Conservation (phyloP, 2,113 vertebrate genomes). For the Felis chaus region DNA sequence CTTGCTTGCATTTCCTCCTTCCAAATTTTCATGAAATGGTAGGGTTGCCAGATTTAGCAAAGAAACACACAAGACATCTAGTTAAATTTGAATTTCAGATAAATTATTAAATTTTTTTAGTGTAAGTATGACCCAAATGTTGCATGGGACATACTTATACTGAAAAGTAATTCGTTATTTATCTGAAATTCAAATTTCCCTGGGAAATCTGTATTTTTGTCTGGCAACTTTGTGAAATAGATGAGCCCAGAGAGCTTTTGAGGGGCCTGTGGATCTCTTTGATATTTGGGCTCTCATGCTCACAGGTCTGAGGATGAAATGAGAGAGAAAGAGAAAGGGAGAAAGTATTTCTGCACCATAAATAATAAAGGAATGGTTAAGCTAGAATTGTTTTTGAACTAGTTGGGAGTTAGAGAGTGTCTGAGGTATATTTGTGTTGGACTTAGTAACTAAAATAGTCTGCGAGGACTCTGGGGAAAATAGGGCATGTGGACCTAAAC, state of each 20-base stretch:
- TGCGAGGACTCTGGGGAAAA: neutral
- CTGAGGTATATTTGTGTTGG: neutral
- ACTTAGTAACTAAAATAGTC: neutral
- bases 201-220: neutral
- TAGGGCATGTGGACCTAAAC: neutral
- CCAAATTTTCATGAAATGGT: neutral
- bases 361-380: neutral
- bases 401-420: neutral
- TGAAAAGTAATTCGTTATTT: neutral
- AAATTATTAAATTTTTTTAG: neutral
- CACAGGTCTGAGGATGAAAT: neutral
- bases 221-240: neutral
- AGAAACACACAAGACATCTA: neutral
- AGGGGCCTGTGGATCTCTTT: neutral
- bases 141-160: neutral
- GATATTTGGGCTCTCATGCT: neutral
- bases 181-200: slow-evolving; percentile 23
- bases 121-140: neutral
- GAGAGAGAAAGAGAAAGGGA: neutral
- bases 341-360: neutral
- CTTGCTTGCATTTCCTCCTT: neutral
- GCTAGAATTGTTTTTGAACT: neutral
- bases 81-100: slow-evolving; percentile 38
- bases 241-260: neutral
- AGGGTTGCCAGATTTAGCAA: neutral